Conservation (phyloP, 2,888 invertebrate genomes). For the Perizoma flavofasciatum region DNA sequence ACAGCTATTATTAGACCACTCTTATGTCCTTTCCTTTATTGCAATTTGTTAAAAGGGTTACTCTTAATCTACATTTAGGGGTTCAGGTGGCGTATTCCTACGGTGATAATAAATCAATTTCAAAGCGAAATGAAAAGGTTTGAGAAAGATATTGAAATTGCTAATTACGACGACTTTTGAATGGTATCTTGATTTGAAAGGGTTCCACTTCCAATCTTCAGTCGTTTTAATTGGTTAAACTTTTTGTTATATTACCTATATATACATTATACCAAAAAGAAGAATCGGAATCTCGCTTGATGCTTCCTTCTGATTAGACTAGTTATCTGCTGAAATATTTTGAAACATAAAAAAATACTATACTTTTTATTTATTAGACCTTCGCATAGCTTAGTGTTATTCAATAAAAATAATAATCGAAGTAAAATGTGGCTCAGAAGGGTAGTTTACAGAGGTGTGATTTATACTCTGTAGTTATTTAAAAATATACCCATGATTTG, state of each 20-base stretch:
- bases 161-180: slow-evolving; percentile 31
- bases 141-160: slow-evolving; percentile 28
- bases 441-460: no score
- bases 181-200: slow-evolving; percentile 30
- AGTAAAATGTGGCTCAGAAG: no score
- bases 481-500: slow-evolving; percentile 35
- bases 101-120: slow-evolving; percentile 43
- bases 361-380: no score
- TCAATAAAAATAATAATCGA: no score
- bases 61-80: slow-evolving; percentile 30
- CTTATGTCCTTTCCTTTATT: slow-evolving; percentile 14
- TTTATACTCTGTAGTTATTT: slow-evolving; percentile 1
- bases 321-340: no score
- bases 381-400: no score
- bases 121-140: slow-evolving; percentile 27
- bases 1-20: background rate
- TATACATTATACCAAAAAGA: no score
- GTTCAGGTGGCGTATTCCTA: slow-evolving; percentile 41
- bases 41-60: slow-evolving; percentile 41
- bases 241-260: slow-evolving; percentile 1
- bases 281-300: no score
- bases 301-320: no score
- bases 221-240: background rate
- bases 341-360: no score
- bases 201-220: slow-evolving; percentile 22